phyloP scores from a whole-genome alignment of 2,888 invertebrate genomes.

The Brachynemurus nebulosus region DNA sequence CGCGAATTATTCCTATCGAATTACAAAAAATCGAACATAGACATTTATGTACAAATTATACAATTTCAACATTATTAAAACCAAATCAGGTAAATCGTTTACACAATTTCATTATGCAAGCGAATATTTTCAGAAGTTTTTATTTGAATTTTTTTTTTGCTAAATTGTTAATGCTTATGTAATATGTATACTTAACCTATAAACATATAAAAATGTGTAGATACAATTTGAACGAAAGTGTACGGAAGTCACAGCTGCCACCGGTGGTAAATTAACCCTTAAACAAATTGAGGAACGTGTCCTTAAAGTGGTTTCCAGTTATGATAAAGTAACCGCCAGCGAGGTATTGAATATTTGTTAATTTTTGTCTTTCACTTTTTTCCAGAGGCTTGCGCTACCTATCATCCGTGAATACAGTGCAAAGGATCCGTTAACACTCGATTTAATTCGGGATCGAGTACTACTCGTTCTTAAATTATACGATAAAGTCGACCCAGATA shows the following conservation, averaged over 20 bases:
- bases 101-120: neutral
- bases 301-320: constrained; percentile 71
- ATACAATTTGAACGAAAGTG: constrained; percentile 21
- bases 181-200: neutral
- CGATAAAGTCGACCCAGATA: constrained; percentile 88
- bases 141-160: neutral
- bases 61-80: neutral
- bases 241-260: constrained; percentile 23
- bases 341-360: constrained; percentile 50
- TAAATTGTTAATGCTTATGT: neutral
- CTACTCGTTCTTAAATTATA: constrained; percentile 91
- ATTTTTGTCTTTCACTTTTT: constrained; percentile 26
- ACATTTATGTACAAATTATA: constrained; percentile 1
- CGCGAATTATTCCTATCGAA: neutral
- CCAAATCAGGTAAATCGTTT: neutral
- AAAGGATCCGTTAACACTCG: constrained; percentile 64
- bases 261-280: constrained; percentile 39
- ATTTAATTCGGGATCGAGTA: constrained; percentile 77
- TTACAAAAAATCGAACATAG: neutral
- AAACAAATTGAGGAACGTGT: constrained; percentile 67
- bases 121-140: neutral
- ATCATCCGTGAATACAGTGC: constrained; percentile 58
- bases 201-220: constrained; percentile 1
- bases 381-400: constrained; percentile 50
- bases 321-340: constrained; percentile 76